Conservation (phyloP, 2,888 invertebrate species). For the Erebia epiphron region DNA sequence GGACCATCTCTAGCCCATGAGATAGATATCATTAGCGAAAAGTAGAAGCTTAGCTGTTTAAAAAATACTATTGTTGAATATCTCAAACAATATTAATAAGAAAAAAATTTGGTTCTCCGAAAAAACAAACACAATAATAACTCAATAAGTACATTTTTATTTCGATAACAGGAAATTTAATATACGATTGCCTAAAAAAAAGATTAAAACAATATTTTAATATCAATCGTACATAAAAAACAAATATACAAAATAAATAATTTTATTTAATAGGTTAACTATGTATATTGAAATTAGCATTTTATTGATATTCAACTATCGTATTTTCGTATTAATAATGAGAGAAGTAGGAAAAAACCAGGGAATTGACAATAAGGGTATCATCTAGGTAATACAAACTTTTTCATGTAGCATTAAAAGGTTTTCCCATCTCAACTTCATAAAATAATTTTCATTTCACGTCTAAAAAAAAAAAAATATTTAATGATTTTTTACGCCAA, state of each 20-base stretch:
- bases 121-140: too few species aligned
- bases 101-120: background rate
- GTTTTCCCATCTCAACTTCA: slow-evolving; percentile 2
- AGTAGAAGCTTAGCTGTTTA: slow-evolving; percentile 54
- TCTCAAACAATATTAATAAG: background rate
- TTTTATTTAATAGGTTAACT: background rate
- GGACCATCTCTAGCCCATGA: slow-evolving; percentile 60
- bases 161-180: too few species aligned
- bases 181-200: too few species aligned
- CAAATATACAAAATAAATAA: background rate
- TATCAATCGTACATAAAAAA: background rate
- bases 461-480: background rate
- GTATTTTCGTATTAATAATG: slow-evolving; percentile 23
- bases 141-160: too few species aligned
- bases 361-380: slow-evolving; percentile 66
- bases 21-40: slow-evolving; percentile 46
- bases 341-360: slow-evolving; percentile 49
- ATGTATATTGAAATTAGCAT: background rate
- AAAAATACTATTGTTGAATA: slow-evolving; percentile 38
- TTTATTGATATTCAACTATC: slow-evolving; percentile 27
- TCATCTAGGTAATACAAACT: slow-evolving; percentile 35
- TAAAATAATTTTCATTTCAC: background rate
- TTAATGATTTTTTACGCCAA: too few species aligned
- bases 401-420: slow-evolving; percentile 20
- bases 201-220: too few species aligned